Conservation (phyloP, 1,140 invertebrate species). For the Popillia japonica region DNA sequence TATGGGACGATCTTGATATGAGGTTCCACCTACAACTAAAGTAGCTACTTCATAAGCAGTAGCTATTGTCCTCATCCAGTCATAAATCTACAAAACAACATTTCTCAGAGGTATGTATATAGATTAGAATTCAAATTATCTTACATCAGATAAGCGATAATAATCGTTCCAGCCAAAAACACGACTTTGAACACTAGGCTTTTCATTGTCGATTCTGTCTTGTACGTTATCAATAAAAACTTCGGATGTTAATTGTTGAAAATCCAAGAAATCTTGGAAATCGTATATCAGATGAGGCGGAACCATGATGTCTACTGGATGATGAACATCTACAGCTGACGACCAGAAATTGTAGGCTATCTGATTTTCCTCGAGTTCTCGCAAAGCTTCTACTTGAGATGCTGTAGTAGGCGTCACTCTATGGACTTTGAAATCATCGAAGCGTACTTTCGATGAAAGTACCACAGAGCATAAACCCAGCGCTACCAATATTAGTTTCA, state of each 20-base stretch:
- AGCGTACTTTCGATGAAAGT: conserved; percentile 42
- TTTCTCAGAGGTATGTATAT: background rate
- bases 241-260: conserved; percentile 47
- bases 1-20: conserved; percentile 69
- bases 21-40: conserved; percentile 64
- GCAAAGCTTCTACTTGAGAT: conserved; percentile 44
- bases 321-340: conserved; percentile 21
- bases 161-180: conserved; percentile 28
- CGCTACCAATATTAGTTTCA: background rate
- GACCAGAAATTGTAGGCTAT: conserved; percentile 50
- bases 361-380: conserved; percentile 44
- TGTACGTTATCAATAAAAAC: conserved; percentile 59
- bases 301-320: conserved; percentile 58
- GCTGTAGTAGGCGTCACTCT: conserved; percentile 46
- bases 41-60: conserved; percentile 63
- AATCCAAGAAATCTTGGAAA: conserved; percentile 49
- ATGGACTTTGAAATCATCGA: conserved; percentile 51
- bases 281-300: conserved; percentile 49
- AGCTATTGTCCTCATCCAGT: conserved; percentile 62
- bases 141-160: conserved; percentile 30
- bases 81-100: conserved; percentile 60
- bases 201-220: conserved; percentile 53
- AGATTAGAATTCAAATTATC: background rate
- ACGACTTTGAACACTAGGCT: background rate
- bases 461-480: background rate